These are phyloP conservation scores for Oncorhynchus keta DNA, from an alignment of 2,113 vertebrate genomes.

Conservation along the genomic window DNA sequence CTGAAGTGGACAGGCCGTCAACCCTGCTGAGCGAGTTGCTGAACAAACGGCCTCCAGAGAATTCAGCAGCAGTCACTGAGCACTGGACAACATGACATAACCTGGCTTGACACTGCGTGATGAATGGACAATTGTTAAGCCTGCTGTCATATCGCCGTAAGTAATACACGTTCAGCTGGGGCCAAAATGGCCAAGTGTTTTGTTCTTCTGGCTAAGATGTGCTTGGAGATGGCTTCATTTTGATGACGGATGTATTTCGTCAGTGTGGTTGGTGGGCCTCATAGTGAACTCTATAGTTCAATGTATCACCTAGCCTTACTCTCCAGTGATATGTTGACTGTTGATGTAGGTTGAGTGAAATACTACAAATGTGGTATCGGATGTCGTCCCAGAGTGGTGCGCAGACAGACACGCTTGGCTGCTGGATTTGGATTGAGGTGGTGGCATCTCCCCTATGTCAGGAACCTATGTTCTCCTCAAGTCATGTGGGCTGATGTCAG, in stretches of 20 bases:
- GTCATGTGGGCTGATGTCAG: constrained; percentile 7
- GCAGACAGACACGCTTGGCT: constrained; percentile 16
- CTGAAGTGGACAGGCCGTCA: constrained; percentile 25
- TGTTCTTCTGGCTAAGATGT: background rate
- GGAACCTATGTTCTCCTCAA: constrained; percentile 29
- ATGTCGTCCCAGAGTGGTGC: constrained; percentile 36
- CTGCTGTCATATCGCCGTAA: constrained; percentile 8
- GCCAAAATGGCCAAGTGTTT: background rate
- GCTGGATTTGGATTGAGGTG: constrained; percentile 47
- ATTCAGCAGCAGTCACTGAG: constrained; percentile 1
- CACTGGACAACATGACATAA: constrained; percentile 10
- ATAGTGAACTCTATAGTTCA: background rate
- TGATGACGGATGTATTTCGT: background rate
- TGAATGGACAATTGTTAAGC: constrained; percentile 24
- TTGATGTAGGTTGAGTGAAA: constrained; percentile 18
- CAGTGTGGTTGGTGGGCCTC: background rate
- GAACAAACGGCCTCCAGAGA: constrained; percentile 22
- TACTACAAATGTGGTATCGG: constrained; percentile 44
- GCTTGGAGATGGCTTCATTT: background rate
- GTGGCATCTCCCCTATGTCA: constrained; percentile 39
- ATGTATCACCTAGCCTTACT: background rate
- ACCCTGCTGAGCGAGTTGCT: constrained; percentile 16
- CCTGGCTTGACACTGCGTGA: constrained; percentile 14
- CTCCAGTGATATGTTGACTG: too few species aligned
- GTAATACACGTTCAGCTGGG: constrained; percentile 10